Base-by-base conservation (phyloP, 1,140 invertebrate species). In the Eciton burchellii region DNA sequence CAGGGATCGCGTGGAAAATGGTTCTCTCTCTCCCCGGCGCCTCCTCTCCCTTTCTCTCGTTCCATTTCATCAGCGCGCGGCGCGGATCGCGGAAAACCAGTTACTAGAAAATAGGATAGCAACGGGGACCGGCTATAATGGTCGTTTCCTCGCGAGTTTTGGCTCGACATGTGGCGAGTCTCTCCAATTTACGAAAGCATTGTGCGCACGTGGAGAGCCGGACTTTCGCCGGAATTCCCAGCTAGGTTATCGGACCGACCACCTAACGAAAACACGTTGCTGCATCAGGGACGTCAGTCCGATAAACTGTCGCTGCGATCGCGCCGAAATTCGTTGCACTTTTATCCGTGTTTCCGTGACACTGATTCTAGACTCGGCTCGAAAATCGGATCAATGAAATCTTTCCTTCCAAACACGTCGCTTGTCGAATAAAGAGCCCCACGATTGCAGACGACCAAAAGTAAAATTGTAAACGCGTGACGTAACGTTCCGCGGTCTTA, bases 91-190 rank as follows among this genome's bases (percentile, higher is more conserved):
- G 65, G 47, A 41, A 57, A 60, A 47, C 35, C 73, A 59, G 82
- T 79, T 84, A 70, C 35, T 79, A 79, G 74, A 79, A 79, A 79
- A 79, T 79, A 57, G 41, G 74, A 70, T 77, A 54, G 21, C 49
- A 43, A 68, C 54, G 16, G 74, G 63, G 24, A 35, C 35, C 41
- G 35, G 56, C 49, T 6, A 19, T 19, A 70, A 79, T 79, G 68
- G 65, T 62, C 26, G 63, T 24, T n/a, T 43, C 72, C 68, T 12
- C 49, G 54, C 49, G 49, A 45, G 74, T 49, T 79, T n/a, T 79
- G 45, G 74, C 52, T 35, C 35, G 74, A 79, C 74, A 70, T 79
- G 49, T 70, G 49, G 63, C 63, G 74, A 68, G 19, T 68, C 49
- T 56, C 56, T 79, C 43, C 63, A 68, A 79, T 79, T 79, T 70